Conservation (phyloP, 1,140 invertebrate genomes). For the Sycophila sp. region DNA sequence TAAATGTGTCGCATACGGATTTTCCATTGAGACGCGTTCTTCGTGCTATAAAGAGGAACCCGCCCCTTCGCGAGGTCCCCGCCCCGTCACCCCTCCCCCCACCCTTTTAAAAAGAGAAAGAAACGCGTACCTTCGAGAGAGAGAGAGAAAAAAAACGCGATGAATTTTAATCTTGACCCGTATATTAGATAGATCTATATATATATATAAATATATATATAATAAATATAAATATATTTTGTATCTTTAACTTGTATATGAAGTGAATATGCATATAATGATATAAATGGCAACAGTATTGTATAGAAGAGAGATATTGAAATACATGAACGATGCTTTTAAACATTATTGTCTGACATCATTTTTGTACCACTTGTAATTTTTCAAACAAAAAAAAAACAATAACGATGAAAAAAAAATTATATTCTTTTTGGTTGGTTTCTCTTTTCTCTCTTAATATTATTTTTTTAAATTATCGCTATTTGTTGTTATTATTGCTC, state of each 20-base stretch:
- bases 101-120: neutral
- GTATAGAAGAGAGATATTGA: conserved; percentile 67
- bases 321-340: conserved; percentile 67
- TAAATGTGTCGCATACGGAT: too few species aligned
- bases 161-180: conserved; percentile 57
- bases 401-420: conserved; percentile 26
- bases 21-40: too few species aligned
- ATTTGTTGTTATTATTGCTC: conserved; percentile 12
- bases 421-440: conserved; percentile 22
- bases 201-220: conserved; percentile 36
- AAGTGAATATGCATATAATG: conserved; percentile 58
- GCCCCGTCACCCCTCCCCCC: conserved; percentile 17
- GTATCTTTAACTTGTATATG: conserved; percentile 65
- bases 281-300: conserved; percentile 63
- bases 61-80: conserved; percentile 19
- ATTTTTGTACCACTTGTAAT: conserved; percentile 61
- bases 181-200: conserved; percentile 37
- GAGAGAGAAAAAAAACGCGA: conserved; percentile 41
- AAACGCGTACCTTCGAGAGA: neutral
- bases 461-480: neutral
- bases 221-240: conserved; percentile 60
- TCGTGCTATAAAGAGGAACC: too few species aligned
- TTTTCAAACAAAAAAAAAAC: conserved; percentile 8
- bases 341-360: conserved; percentile 66
- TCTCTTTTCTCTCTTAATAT: conserved; percentile 11